Evolutionary conservation across 2,888 invertebrate species (phyloP).

Genomic region (Heteromyza rotundicornis): DNA sequence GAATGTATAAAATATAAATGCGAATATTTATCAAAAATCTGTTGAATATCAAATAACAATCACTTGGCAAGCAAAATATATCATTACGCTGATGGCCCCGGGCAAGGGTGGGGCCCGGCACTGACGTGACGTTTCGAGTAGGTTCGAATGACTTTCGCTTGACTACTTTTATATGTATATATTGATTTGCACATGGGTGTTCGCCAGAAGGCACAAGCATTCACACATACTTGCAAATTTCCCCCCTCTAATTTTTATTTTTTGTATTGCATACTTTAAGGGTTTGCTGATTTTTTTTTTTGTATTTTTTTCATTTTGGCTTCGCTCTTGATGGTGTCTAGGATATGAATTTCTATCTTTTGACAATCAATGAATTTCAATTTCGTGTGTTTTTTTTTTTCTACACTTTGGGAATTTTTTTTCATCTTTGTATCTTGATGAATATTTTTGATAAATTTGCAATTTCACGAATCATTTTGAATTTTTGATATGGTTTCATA

Average conservation of each 20-base stretch:
- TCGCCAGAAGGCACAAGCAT: too few species aligned
- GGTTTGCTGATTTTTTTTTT: neutral
- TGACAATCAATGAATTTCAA: conserved; percentile 13
- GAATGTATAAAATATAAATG: neutral
- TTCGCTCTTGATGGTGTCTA: too few species aligned
- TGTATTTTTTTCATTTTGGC: neutral
- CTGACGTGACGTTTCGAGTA: too few species aligned
- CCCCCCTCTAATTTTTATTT: neutral
- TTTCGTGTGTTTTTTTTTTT: too few species aligned
- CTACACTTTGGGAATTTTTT: too few species aligned
- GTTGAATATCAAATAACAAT: conserved; percentile 57
- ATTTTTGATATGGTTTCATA: too few species aligned
- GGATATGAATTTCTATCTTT: too few species aligned
- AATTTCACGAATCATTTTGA: conserved; percentile 50
- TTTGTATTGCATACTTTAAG: too few species aligned
- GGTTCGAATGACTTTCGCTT: too few species aligned
- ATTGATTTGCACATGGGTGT: too few species aligned
- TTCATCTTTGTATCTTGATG: neutral
- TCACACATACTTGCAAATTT: neutral
- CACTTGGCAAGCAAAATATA: conserved; percentile 52
- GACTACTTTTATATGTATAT: neutral
- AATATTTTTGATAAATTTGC: conserved; percentile 40
- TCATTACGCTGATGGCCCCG: conserved; percentile 44
- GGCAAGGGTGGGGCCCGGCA: neutral
- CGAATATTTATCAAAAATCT: conserved; percentile 39